Percentiles rank a stretch among this genome's conserved stretches.
Evolutionary conservation across 2,113 vertebrate genomes (phyloP).

Genomic region (Thomomys bottae): DNA sequence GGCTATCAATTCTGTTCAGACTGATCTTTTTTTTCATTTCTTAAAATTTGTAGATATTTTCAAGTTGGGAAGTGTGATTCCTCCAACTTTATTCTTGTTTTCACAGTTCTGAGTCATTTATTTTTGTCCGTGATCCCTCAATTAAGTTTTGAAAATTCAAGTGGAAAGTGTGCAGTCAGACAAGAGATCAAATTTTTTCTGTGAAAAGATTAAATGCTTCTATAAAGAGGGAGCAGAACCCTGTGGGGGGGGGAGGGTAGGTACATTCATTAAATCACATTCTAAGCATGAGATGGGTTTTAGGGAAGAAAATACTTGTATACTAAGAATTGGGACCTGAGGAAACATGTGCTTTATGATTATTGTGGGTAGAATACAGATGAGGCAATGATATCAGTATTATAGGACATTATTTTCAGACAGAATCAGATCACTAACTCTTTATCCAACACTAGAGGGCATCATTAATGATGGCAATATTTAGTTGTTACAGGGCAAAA

Average conservation of each 20-base stretch:
- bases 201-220: background rate
- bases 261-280: too few species aligned
- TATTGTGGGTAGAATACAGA: background rate
- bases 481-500: background rate
- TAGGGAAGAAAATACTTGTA: background rate
- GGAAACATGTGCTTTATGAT: background rate
- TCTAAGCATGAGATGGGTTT: background rate
- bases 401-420: too few species aligned
- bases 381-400: background rate
- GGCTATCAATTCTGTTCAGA: background rate
- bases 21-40: background rate
- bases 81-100: background rate
- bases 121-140: background rate
- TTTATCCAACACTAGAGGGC: background rate
- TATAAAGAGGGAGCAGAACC: background rate
- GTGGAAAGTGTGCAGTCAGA: background rate
- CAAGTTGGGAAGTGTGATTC: background rate
- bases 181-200: background rate
- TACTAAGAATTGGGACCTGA: background rate
- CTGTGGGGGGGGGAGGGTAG: too few species aligned
- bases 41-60: background rate
- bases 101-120: background rate
- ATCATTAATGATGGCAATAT: background rate
- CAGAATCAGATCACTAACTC: background rate
- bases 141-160: background rate